Conservation (phyloP, 2,888 invertebrate species). For the Microctonus brassicae region DNA sequence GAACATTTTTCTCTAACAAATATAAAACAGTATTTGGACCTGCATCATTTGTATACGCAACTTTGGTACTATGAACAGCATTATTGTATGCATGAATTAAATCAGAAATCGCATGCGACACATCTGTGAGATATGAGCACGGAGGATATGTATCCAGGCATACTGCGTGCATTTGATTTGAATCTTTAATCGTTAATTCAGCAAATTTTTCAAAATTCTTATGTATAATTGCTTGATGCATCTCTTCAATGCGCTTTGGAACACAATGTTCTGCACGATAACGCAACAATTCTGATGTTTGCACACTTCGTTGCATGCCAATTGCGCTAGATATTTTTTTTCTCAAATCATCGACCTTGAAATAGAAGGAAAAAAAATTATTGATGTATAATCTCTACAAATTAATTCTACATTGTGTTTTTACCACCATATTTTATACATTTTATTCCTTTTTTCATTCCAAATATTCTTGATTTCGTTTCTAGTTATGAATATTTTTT, state of each 20-base stretch:
- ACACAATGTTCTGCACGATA: conserved; percentile 81
- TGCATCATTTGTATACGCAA: conserved; percentile 98
- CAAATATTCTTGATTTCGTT: no score
- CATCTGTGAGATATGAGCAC: conserved; percentile 91
- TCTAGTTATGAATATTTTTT: no score
- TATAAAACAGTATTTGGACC: conserved; percentile 97
- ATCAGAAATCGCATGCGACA: conserved; percentile 84
- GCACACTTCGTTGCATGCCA: conserved; percentile 87
- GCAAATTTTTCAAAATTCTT: conserved; percentile 88
- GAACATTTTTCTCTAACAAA: conserved; percentile 81
- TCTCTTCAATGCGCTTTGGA: conserved; percentile 77
- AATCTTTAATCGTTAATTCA: conserved; percentile 96
- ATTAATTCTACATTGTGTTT: no score
- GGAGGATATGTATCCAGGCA: conserved; percentile 96
- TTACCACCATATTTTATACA: no score
- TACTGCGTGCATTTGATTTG: conserved; percentile 96
- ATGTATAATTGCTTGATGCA: conserved; percentile 76
- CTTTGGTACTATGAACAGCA: conserved; percentile 75
- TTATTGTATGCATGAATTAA: conserved; percentile 89
- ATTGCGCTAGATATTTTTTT: conserved; percentile 89
- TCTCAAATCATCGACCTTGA: conserved; percentile 77
- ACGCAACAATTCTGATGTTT: conserved; percentile 86
- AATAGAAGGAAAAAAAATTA: conserved; percentile 25
- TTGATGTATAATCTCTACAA: background rate
- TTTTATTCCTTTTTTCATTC: no score